Base-by-base conservation (phyloP, 1,140 invertebrate genomes). In the Cryptotermes secundus region DNA sequence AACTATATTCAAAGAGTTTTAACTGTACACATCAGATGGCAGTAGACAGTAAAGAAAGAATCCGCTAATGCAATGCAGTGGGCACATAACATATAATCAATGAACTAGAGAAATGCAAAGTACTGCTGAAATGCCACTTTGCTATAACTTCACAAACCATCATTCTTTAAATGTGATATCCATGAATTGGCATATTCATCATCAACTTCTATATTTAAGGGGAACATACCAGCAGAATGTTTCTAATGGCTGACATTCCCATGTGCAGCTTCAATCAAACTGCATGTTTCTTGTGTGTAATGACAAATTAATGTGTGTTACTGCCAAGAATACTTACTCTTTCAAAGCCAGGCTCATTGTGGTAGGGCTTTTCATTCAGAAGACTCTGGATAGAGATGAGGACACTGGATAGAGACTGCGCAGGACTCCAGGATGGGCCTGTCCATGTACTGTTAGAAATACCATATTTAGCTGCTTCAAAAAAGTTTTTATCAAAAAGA, bases 331-430 rank as follows among this genome's bases (percentile, higher is more conserved):
- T 31, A 83, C 82, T 80, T 35, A 83, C 80, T 80, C 65, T 87
- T 85, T 88, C 88, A 86, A 91, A 92, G 9, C 92, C 92, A 81
- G 92, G 92, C 88, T 93, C 93, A 89, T 93, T 93, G 87, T 91
- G 91, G 87, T 93, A 93, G n/a, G 93, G 92, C 85, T 92, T 92
- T 86, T 93, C 92, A 87, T 91, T 92, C 85, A 93, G 87, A 22
- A 93, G 87, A 80, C 91, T 92, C 88, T 93, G 92, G 83, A 93
- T 93, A 26, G 92, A 93, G 31, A 93, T 90, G 16, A 93, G 88
- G 49, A 93, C 89, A 87, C 90, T 92, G 12, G 91, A 91, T 36
- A 93, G 86, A 87, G 90, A 92, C 86, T 91, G 90, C 19, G 92
- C 92, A 31, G 92, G 92, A 87, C 91, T 93, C 93, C 93, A 93